Conservation (phyloP, 2,113 vertebrate species). For the Ovibos moschatus region DNA sequence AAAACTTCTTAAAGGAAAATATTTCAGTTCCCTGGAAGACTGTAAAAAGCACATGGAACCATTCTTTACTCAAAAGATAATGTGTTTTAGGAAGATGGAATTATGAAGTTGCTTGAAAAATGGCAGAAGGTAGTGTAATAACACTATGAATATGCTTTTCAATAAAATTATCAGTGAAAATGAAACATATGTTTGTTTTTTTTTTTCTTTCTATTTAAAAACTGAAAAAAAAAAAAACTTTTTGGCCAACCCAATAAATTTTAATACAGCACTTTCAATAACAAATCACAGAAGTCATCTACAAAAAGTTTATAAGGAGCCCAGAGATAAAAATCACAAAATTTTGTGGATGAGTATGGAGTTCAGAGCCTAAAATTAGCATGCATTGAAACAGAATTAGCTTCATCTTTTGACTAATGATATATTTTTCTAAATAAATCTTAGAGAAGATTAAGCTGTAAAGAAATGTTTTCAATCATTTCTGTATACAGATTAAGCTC, state of each 20-base stretch:
- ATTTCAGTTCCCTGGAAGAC: neutral
- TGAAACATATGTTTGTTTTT: neutral
- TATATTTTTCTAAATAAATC: neutral
- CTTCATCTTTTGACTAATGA: neutral
- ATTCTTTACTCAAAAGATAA: neutral
- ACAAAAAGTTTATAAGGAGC: neutral
- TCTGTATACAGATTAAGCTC: neutral
- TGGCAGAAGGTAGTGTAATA: neutral
- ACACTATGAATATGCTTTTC: neutral
- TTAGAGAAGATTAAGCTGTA: neutral
- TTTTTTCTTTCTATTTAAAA: neutral
- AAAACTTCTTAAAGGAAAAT: neutral
- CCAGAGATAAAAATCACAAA: neutral
- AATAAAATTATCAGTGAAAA: neutral
- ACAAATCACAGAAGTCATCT: neutral
- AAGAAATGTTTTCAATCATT: conserved; percentile 14
- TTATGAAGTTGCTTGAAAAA: neutral
- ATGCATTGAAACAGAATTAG: neutral
- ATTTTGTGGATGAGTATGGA: neutral
- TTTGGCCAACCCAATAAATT: neutral
- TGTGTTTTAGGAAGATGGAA: neutral
- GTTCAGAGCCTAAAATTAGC: neutral
- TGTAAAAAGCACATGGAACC: neutral
- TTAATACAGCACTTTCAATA: neutral
- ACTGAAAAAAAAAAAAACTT: neutral